Conservation (phyloP, 2,113 vertebrate genomes). For the Apteryx owenii region DNA sequence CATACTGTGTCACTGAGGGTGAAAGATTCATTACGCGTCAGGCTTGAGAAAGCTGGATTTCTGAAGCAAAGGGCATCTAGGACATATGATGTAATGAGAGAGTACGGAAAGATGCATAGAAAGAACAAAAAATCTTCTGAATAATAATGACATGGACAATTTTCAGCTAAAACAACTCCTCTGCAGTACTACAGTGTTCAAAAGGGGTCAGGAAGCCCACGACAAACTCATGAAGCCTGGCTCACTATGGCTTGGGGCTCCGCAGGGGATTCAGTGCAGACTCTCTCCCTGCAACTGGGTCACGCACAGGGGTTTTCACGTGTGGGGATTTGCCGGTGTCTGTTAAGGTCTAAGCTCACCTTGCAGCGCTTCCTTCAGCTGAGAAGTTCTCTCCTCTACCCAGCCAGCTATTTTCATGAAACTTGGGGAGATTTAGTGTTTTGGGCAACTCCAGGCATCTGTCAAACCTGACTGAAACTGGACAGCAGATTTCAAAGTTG, state of each 20-base stretch:
- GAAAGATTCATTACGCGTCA: conserved; percentile 25
- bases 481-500: not conserved
- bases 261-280: not conserved
- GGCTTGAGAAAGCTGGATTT: not conserved
- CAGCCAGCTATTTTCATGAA: not conserved
- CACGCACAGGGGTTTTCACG: not conserved
- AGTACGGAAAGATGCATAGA: not conserved
- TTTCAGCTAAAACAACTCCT: not conserved
- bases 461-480: not conserved
- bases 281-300: not conserved
- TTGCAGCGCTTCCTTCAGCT: not conserved
- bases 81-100: conserved; percentile 18
- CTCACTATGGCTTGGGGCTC: not conserved
- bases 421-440: not conserved
- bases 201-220: not conserved
- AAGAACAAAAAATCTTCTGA: conserved; percentile 1
- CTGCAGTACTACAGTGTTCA: not conserved
- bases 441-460: not conserved
- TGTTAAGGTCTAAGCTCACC: not conserved
- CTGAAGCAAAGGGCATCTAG: not conserved
- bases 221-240: not conserved
- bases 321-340: not conserved
- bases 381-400: not conserved
- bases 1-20: not conserved
- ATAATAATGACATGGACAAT: not conserved